Evolutionary conservation across 2,113 vertebrate species (phyloP), one percentile per base, ranked within the genome.

Genomic region (Melanotaenia duboulayi): DNA sequence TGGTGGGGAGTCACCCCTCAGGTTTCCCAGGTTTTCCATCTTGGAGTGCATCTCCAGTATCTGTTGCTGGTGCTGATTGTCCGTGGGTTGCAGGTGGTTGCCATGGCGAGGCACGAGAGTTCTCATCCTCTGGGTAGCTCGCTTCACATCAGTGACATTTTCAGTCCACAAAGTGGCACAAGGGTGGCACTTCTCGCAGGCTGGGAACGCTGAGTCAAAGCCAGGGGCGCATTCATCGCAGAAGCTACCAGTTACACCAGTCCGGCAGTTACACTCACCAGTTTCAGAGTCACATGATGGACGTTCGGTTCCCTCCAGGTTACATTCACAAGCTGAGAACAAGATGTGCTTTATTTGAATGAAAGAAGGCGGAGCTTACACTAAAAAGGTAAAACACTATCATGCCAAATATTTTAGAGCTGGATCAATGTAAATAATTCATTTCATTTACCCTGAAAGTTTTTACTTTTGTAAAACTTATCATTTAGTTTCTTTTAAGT

Each of bases 311-410:
- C 96, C 96, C 56, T 94, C 92, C 11, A 74, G 40, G 72, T 94
- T 92, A 86, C 96, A 98, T 76, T 94, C 72, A n/a, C 96, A 96
- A 0, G 88, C 96, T 97, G 74, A 14, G 81, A 44, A 62, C 1
- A 32, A 57, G 11, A 52, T 2, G 2, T 2, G 10, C 16, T 2
- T 11, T 6, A 2, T 32, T 32, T 0, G 0, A 19, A 23, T 19
- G 5, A 49, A 37, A 61, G 11, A 11, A 17, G 37, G 1, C 14
- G 24, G 13, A 51, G 20, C 28, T 40, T 35, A 35, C 4, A 9
- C 32, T 35, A 7, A 35, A 28, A 28, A 28, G n/a, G n/a, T n/a
- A n/a, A n/a, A n/a, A n/a, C 28, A 28, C 28, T 4, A 6, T 28
- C 28, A 28, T 6, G 6, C 28, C 28, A 4, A 6, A 4, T 28